Base-by-base conservation (phyloP, 30 jellyfish, hydroid and myxozoan species). In the Pelagia noctiluca region DNA sequence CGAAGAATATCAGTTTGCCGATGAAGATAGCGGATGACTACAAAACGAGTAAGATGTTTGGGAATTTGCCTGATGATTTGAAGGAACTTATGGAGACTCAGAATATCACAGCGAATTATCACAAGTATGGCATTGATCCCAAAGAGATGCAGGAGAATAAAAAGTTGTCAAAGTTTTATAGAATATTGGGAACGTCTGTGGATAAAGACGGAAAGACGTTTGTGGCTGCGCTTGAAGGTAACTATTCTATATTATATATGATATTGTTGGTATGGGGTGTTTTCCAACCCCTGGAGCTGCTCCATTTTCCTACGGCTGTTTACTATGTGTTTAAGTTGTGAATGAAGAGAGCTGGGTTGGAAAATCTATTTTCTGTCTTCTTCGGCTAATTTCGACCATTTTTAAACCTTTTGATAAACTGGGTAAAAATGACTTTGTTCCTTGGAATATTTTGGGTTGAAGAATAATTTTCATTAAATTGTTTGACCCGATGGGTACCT, bases 111-210 rank as follows among this genome's bases (percentile, higher is more conserved):
- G 89, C 88, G 0, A 61, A 88, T 42, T 78, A 37, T 79, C 97
- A 88, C 36, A 68, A 88, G 19, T 88, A 88, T 88, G 93, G 97
- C 1, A 48, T 88, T n/a, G 28, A 50, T 25, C 97, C 97, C 2
- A 70, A 70, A 24, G 82, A 42, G 26, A 35, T 88, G 29, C 23
- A 26, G 22, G 48, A 16, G 1, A 78, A 71, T 26, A 46, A 60
- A 33, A 42, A 53, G n/a, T 37, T 88, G 19, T n/a, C 50, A 31
- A 50, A 80, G 0, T 25, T 21, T 31, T 88, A 76, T 46, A 26
- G 89, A 76, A 63, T 88, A 5, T 16, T 78, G 50, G 93, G 93
- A 18, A 78, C 89, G 21, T 62, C 88, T 22, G 53, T 11, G 10
- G 97, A 80, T 35, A 32, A 2, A 46, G 63, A 71, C 2, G 97